These are phyloP conservation scores for Oreochromis niloticus DNA, from an alignment of 2,113 vertebrate genomes.

Conservation along the genomic window DNA sequence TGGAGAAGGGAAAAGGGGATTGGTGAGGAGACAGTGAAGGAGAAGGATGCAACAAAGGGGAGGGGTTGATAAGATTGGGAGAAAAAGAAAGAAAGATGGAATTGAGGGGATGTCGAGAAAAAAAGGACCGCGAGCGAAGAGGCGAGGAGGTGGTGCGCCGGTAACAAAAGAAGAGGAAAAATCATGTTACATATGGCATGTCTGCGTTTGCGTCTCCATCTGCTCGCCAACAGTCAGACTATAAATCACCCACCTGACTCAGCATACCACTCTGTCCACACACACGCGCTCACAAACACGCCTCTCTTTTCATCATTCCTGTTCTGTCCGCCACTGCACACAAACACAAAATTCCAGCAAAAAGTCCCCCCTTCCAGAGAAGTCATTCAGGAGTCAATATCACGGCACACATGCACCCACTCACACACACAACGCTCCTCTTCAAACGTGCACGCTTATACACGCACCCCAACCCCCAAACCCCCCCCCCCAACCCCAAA, in stretches of 20 bases:
- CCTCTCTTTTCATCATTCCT: conserved; percentile 20
- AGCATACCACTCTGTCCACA: conserved; percentile 23
- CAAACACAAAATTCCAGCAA: conserved; percentile 36
- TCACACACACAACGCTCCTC: neutral
- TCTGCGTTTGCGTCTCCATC: conserved; percentile 6
- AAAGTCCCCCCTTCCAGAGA: conserved; percentile 27
- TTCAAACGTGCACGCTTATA: neutral
- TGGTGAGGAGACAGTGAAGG: neutral
- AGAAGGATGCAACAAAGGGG: neutral
- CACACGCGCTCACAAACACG: neutral
- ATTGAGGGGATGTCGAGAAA: neutral
- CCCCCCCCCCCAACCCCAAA: neutral
- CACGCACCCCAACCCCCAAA: neutral
- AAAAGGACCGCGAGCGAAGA: neutral
- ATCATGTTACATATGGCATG: neutral
- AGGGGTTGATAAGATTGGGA: neutral
- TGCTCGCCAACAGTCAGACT: conserved; percentile 6
- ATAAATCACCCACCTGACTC: conserved; percentile 59
- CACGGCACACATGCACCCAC: conserved; percentile 11
- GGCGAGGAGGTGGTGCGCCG: neutral
- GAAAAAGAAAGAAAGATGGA: neutral
- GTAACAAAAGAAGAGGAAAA: neutral
- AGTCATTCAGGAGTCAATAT: conserved; percentile 55
- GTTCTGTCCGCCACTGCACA: neutral
- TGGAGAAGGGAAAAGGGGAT: conserved; percentile 36